Conservation (phyloP, 1,140 invertebrate genomes). For the Drosophila funebris region DNA sequence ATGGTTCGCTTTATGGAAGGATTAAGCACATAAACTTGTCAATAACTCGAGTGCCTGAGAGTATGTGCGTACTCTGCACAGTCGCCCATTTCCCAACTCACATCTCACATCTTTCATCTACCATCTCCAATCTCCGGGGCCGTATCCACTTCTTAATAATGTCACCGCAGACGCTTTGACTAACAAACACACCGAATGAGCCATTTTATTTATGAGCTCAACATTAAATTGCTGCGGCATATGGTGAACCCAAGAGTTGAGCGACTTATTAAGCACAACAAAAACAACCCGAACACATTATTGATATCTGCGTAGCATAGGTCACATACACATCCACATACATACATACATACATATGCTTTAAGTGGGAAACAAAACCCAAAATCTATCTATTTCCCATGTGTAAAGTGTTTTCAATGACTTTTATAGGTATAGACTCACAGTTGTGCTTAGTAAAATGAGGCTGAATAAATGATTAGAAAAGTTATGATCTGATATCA, state of each 20-base stretch:
- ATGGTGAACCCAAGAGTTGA: slow-evolving; percentile 49
- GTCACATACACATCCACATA: slow-evolving; percentile 24
- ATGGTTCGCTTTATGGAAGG: slow-evolving; percentile 80
- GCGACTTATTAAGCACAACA: slow-evolving; percentile 77
- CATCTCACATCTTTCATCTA: neutral
- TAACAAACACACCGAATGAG: slow-evolving; percentile 57
- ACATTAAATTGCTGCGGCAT: slow-evolving; percentile 76
- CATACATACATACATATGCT: slow-evolving; percentile 27
- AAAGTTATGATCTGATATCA: neutral
- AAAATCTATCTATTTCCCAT: slow-evolving; percentile 39
- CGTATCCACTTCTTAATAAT: slow-evolving; percentile 65
- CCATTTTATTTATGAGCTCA: slow-evolving; percentile 77
- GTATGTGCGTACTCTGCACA: slow-evolving; percentile 19
- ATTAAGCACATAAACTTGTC: slow-evolving; percentile 83
- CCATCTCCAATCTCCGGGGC: neutral
- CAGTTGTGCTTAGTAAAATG: slow-evolving; percentile 16
- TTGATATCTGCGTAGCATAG: slow-evolving; percentile 52
- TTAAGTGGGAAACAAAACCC: neutral
- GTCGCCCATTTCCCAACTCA: neutral
- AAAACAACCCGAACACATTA: slow-evolving; percentile 57
- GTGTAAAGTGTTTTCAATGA: slow-evolving; percentile 22
- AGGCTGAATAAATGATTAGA: neutral
- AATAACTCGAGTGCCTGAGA: slow-evolving; percentile 74
- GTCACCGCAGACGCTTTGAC: slow-evolving; percentile 71
- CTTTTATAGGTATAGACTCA: slow-evolving; percentile 18